phyloP scores from a whole-genome alignment of 2,113 vertebrate genomes.

The Silurus asotus region DNA sequence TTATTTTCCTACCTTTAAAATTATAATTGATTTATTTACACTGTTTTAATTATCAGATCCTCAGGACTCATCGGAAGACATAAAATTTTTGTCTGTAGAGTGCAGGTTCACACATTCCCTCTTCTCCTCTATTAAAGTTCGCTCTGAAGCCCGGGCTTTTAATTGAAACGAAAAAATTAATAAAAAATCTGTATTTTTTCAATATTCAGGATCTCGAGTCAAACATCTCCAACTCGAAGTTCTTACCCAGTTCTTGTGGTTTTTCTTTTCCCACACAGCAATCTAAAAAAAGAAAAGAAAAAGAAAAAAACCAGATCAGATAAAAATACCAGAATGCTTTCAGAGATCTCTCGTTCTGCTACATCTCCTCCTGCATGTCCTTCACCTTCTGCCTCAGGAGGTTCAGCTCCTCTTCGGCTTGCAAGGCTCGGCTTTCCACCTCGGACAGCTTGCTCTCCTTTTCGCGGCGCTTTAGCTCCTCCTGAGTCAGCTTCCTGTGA shows the following conservation, averaged over 20 bases:
- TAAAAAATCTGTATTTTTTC: not conserved
- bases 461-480: conserved; percentile 88
- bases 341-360: conserved; percentile 87
- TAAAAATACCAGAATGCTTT: conserved; percentile 67
- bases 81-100: too few species aligned
- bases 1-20: too few species aligned
- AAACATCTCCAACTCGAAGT: conserved; percentile 1
- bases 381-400: conserved; percentile 84
- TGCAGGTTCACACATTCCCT: conserved; percentile 83
- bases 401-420: conserved; percentile 86
- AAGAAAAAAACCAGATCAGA: too few species aligned
- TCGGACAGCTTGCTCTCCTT: conserved; percentile 84
- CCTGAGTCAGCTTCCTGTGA: conserved; percentile 86
- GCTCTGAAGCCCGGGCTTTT: conserved; percentile 86
- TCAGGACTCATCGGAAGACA: too few species aligned
- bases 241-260: conserved; percentile 94
- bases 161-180: conserved; percentile 70
- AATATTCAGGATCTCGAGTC: not conserved
- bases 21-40: too few species aligned
- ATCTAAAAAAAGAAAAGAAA: conserved; percentile 73
- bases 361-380: conserved; percentile 92
- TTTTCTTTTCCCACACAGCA: conserved; percentile 89
- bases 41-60: too few species aligned
- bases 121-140: conserved; percentile 88
- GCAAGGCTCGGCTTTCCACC: conserved; percentile 85